These are phyloP conservation scores for Vombatus ursinus DNA, from an alignment of 2,113 vertebrate genomes.

Conservation along the genomic window DNA sequence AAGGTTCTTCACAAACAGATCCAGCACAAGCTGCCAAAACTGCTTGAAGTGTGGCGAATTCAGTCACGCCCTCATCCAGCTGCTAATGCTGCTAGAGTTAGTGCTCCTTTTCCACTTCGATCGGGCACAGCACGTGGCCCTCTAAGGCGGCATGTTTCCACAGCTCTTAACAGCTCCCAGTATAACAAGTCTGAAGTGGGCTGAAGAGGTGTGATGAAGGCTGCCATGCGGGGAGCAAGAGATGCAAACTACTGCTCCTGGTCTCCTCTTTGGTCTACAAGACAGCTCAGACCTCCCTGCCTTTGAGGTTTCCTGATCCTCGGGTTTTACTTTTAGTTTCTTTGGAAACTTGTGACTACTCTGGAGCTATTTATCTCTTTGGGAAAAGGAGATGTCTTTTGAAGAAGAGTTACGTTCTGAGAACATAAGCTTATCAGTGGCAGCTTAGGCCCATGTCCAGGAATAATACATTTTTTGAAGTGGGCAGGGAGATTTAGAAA, in stretches of 20 bases:
- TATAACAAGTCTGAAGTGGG: background rate
- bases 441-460: background rate
- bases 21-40: background rate
- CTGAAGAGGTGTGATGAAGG: background rate
- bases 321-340: background rate
- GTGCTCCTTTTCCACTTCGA: background rate
- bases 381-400: background rate
- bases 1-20: background rate
- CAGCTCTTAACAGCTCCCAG: background rate
- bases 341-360: background rate
- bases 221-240: background rate
- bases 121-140: background rate
- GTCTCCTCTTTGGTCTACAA: background rate
- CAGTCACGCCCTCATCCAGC: background rate
- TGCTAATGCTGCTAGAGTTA: background rate
- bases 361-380: background rate
- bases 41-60: background rate
- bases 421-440: background rate
- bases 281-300: background rate
- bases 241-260: background rate
- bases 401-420: background rate
- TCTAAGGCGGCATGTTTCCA: background rate
- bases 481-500: background rate
- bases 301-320: background rate
- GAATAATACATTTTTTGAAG: background rate